Percentiles rank a stretch among this genome's conserved stretches.
Conservation (phyloP, 2,113 vertebrate species). For the Odontophorus gujanensis region DNA sequence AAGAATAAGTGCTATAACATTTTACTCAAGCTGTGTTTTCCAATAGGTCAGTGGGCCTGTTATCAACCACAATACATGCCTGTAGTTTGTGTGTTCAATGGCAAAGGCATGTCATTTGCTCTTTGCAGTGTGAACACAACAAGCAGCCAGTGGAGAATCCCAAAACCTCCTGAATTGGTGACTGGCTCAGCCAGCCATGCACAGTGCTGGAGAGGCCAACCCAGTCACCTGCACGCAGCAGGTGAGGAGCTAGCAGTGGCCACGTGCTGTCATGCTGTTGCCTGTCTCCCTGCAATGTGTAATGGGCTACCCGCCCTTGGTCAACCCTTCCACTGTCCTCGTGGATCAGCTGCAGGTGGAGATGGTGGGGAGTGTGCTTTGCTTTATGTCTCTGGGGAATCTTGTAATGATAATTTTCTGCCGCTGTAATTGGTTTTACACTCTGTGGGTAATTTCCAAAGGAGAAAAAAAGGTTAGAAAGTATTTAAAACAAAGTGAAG, state of each 20-base stretch:
- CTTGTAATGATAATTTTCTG: background rate
- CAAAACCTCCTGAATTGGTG: background rate
- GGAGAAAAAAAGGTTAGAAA: background rate
- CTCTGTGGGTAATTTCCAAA: background rate
- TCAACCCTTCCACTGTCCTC: background rate
- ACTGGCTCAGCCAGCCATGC: background rate
- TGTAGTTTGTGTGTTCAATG: background rate
- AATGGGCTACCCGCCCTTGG: background rate
- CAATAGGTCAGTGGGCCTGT: too few relatives aligned
- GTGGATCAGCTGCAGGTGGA: background rate
- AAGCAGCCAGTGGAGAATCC: rapidly evolving
- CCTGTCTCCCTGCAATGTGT: background rate
- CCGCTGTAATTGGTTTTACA: background rate
- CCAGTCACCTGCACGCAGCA: background rate
- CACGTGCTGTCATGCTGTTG: background rate
- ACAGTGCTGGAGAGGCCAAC: background rate
- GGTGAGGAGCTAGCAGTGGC: background rate
- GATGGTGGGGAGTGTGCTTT: background rate
- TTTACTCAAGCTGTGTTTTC: background rate
- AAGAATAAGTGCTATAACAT: background rate
- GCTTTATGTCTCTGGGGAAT: background rate
- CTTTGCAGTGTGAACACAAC: background rate
- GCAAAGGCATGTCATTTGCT: background rate
- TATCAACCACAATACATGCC: background rate
- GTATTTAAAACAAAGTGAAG: background rate